Percentiles rank a stretch among this genome's conserved stretches.
Conservation (phyloP, 1,140 invertebrate species). For the Drosophila melanica region DNA sequence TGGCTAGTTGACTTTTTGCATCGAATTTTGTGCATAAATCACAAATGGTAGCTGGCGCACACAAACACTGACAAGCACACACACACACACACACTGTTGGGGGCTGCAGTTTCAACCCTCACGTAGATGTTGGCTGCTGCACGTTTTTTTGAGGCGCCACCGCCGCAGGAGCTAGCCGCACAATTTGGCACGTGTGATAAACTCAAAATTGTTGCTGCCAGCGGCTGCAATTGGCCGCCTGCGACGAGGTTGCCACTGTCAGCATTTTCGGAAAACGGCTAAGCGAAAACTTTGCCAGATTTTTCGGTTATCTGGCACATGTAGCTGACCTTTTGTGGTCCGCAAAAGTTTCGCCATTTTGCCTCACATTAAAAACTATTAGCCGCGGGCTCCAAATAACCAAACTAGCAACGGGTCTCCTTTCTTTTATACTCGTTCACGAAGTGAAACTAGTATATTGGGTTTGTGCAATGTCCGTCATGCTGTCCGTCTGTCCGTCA, state of each 20-base stretch:
- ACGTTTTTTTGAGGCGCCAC: slow-evolving; percentile 52
- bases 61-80: slow-evolving; percentile 14
- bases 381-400: slow-evolving; percentile 54
- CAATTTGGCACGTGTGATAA: slow-evolving; percentile 81
- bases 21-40: slow-evolving; percentile 76
- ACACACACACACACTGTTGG: slow-evolving; percentile 4
- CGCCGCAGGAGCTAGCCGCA: slow-evolving; percentile 69
- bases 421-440: no score
- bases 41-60: slow-evolving; percentile 43
- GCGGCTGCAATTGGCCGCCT: slow-evolving; percentile 44
- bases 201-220: slow-evolving; percentile 77
- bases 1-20: slow-evolving; percentile 76
- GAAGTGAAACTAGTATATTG: no score
- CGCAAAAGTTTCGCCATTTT: slow-evolving; percentile 47
- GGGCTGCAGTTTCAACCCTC: slow-evolving; percentile 51
- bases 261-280: slow-evolving; percentile 34
- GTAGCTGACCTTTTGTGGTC: slow-evolving; percentile 67
- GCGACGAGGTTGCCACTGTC: slow-evolving; percentile 12
- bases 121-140: slow-evolving; percentile 55
- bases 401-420: slow-evolving; percentile 6
- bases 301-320: slow-evolving; percentile 72
- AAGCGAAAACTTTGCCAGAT: slow-evolving; percentile 49
- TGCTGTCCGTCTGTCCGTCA: no score
- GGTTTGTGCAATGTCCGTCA: no score
- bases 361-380: slow-evolving; percentile 68